Conservation (phyloP, 1,140 invertebrate genomes). For the Acarapis woodi region DNA sequence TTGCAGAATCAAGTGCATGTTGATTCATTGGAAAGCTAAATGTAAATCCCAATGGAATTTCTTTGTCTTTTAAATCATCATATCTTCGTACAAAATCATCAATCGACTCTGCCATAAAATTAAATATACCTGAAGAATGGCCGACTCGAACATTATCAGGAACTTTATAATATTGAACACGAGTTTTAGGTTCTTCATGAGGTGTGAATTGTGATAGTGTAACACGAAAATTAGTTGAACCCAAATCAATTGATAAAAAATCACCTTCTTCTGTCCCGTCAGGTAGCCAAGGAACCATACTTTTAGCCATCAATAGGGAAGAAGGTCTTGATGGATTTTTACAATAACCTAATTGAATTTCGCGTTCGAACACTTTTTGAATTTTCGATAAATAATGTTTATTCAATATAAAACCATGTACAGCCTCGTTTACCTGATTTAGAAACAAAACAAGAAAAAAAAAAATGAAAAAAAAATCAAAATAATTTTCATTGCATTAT, state of each 20-base stretch:
- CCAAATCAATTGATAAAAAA: slow-evolving; percentile 42
- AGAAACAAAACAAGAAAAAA: no score
- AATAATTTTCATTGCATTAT: no score
- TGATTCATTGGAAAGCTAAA: slow-evolving; percentile 56
- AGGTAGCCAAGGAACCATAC: slow-evolving; percentile 28
- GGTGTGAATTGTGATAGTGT: slow-evolving; percentile 28
- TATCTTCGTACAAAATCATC: slow-evolving; percentile 24
- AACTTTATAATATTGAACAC: slow-evolving; percentile 28
- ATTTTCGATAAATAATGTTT: background rate
- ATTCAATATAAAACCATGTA: no score
- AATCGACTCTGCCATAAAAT: slow-evolving; percentile 41
- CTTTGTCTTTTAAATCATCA: background rate
- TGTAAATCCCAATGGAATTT: slow-evolving; percentile 29
- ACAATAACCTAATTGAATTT: no score
- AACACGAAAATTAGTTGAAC: slow-evolving; percentile 49
- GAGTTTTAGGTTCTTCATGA: slow-evolving; percentile 24
- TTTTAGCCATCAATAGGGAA: slow-evolving; percentile 31
- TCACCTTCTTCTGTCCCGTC: slow-evolving; percentile 33
- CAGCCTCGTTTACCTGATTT: no score
- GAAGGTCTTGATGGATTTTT: slow-evolving; percentile 24
- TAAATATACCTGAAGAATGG: slow-evolving; percentile 27
- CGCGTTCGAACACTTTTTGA: slow-evolving; percentile 21
- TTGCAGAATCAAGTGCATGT: slow-evolving; percentile 30
- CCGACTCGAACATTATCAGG: slow-evolving; percentile 25
- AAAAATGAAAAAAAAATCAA: no score